These are phyloP conservation scores for Sciurus carolinensis DNA, from an alignment of 2,797 vertebrate genomes.

Conservation along the genomic window DNA sequence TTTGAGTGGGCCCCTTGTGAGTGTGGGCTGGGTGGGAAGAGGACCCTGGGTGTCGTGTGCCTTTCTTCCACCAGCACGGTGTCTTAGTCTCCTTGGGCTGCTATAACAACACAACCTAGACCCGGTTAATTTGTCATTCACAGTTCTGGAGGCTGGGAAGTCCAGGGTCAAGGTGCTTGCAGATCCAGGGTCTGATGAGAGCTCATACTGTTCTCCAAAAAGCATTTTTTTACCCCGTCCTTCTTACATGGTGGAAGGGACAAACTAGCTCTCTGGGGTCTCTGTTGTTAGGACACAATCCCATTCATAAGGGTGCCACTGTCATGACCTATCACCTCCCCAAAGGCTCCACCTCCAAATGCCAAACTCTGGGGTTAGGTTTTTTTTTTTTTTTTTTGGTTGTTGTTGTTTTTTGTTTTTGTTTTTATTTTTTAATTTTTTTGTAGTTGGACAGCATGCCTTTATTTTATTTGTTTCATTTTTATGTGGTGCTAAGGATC, in stretches of 20 bases:
- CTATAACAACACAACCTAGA: not conserved
- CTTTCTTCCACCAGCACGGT: not conserved
- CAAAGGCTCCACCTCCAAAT: not conserved
- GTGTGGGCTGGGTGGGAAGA: not conserved
- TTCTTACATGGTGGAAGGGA: not conserved
- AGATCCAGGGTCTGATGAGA: not conserved
- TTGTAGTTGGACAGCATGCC: too few relatives aligned
- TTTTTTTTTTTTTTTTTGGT: not conserved
- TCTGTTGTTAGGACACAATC: not conserved
- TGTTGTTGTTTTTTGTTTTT: too few relatives aligned
- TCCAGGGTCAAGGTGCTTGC: not conserved
- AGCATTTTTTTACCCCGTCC: not conserved
- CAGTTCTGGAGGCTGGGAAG: not conserved
- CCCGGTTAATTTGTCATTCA: not conserved
- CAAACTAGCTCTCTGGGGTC: not conserved
- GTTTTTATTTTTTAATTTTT: too few relatives aligned
- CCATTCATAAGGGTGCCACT: not conserved
- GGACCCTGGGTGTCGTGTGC: too few relatives aligned
- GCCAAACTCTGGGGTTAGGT: not conserved
- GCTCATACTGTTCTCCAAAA: not conserved
- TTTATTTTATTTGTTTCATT: too few relatives aligned
- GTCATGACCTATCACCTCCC: not conserved
- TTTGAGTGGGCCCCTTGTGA: not conserved
- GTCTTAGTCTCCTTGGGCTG: too few relatives aligned
- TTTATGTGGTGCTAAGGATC: too few relatives aligned